Conservation (phyloP, 2,888 invertebrate genomes). For the Drosophila paranaensis region DNA sequence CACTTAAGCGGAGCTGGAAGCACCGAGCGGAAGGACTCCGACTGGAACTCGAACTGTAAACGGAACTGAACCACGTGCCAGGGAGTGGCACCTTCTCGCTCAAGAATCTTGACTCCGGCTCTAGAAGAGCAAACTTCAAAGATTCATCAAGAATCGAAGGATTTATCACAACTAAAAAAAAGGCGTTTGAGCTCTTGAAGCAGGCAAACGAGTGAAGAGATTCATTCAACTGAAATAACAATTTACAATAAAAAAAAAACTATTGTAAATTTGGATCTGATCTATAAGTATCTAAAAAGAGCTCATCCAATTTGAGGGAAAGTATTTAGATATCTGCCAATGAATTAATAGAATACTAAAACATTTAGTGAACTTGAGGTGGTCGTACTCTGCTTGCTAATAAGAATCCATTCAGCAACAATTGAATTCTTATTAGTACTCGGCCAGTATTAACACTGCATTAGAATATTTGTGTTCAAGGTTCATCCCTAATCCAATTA, state of each 20-base stretch:
- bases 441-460: not conserved
- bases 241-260: not conserved
- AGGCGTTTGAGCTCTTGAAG: no score
- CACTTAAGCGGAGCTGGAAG: constrained; percentile 25
- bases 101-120: constrained; percentile 13
- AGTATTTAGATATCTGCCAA: no score
- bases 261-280: no score
- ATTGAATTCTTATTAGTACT: not conserved
- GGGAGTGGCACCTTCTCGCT: constrained; percentile 3
- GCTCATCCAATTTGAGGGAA: no score
- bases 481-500: not conserved
- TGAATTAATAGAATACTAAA: no score
- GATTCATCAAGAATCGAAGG: constrained; percentile 8
- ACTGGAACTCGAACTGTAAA: not conserved
- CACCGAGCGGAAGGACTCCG: constrained; percentile 10
- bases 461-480: not conserved
- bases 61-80: constrained; percentile 8
- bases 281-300: no score
- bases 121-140: not conserved
- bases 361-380: no score
- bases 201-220: no score
- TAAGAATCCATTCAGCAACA: not conserved
- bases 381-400: not conserved
- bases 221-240: not conserved
- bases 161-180: no score